Percentiles rank a stretch among this genome's conserved stretches.
phyloP scores from a whole-genome alignment of 2,797 vertebrate species.

The Micromesistius poutassou region DNA sequence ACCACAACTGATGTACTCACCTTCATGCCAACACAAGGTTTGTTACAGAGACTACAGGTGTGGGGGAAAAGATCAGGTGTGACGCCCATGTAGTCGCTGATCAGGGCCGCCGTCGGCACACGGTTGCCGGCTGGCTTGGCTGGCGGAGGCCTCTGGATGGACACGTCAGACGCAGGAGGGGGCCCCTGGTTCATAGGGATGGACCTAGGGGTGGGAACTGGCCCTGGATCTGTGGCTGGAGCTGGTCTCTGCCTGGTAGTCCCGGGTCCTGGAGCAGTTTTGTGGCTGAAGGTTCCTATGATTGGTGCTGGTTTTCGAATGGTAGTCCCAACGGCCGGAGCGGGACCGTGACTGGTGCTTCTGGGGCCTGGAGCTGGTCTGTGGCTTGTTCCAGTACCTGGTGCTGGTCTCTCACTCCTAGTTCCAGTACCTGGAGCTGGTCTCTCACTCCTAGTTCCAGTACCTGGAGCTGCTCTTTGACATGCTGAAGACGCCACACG shows the following conservation, averaged over 20 bases:
- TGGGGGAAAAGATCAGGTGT: conserved; percentile 92
- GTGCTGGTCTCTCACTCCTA: too few species aligned
- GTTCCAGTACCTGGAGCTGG: too few species aligned
- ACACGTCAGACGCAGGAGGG: not conserved
- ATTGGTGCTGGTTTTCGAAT: not conserved
- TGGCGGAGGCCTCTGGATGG: not conserved
- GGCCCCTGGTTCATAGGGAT: conserved; percentile 21
- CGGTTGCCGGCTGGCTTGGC: conserved; percentile 48
- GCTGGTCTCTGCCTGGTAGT: not conserved
- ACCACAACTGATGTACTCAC: conserved; percentile 77
- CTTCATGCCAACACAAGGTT: conserved; percentile 89
- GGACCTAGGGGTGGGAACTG: too few species aligned
- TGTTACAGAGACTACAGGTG: conserved; percentile 94
- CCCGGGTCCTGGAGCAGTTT: not conserved
- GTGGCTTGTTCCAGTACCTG: too few species aligned
- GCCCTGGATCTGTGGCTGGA: too few species aligned
- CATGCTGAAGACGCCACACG: not conserved
- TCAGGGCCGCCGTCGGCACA: conserved; percentile 83
- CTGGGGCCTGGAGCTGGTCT: not conserved
- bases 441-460: not conserved
- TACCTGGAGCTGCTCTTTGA: not conserved
- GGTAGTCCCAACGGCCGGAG: not conserved
- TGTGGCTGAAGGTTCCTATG: not conserved
- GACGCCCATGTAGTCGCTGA: conserved; percentile 89
- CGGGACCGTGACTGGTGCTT: not conserved